These are phyloP conservation scores for Muscicapa adusta DNA, from an alignment of 2,113 vertebrate genomes.

Conservation along the genomic window DNA sequence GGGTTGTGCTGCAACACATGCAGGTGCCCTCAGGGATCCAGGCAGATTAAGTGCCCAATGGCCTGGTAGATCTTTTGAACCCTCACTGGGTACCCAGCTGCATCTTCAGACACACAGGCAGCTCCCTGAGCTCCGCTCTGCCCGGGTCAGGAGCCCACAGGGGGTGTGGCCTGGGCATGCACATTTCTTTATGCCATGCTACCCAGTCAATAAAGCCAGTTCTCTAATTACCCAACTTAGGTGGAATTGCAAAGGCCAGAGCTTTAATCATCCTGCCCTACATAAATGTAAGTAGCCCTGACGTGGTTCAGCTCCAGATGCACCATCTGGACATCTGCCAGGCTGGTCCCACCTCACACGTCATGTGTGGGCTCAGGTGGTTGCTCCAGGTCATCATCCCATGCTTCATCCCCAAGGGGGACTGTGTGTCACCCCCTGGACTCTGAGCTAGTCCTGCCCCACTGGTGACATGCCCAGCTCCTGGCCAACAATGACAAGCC, in stretches of 20 bases:
- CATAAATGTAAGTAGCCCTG: background rate
- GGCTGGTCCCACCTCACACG: background rate
- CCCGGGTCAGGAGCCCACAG: accelerated
- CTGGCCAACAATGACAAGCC: background rate
- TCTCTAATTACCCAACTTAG: conserved; percentile 6
- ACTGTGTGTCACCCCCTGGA: background rate
- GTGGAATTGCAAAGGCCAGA: background rate
- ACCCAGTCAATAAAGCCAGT: background rate
- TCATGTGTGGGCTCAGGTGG: background rate
- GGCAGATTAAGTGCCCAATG: background rate
- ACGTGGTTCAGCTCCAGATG: background rate
- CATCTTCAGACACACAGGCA: background rate
- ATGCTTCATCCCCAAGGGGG: accelerated
- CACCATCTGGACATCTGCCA: background rate
- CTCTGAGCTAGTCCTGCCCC: background rate
- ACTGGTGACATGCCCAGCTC: background rate
- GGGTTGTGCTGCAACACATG: background rate
- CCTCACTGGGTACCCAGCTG: accelerated
- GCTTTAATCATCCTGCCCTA: conserved; percentile 28
- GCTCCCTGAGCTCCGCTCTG: background rate
- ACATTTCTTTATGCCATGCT: background rate
- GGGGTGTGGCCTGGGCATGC: accelerated
- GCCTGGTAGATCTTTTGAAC: background rate
- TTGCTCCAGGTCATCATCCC: background rate
- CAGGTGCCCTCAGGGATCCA: background rate